Percentiles rank a stretch among this genome's conserved stretches.
phyloP scores from a whole-genome alignment of 2,797 vertebrate species.

The Siniperca scherzeri region DNA sequence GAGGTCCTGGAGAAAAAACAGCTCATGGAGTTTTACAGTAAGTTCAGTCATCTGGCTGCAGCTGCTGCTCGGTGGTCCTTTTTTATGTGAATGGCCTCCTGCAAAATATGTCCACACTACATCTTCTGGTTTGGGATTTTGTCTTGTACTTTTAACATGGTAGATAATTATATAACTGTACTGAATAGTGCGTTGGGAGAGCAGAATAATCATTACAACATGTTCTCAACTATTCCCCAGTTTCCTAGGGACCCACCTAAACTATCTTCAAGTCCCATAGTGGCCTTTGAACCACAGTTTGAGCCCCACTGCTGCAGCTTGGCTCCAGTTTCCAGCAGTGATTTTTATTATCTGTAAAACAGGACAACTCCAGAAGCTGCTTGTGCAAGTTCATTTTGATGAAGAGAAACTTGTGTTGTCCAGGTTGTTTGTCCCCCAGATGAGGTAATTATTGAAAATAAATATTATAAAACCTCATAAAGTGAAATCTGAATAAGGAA shows the following conservation, averaged over 20 bases:
- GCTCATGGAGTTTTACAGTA: slow-evolving; percentile 85
- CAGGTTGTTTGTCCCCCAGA: not conserved
- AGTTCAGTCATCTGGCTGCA: slow-evolving; percentile 60
- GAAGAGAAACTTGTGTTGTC: not conserved
- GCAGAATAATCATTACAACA: not conserved
- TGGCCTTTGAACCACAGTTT: slow-evolving; percentile 29
- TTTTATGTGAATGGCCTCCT: not conserved
- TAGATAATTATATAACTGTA: not conserved
- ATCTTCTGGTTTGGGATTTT: not conserved
- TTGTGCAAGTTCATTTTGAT: not conserved
- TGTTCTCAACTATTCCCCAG: not conserved
- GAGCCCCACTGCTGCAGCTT: slow-evolving; percentile 23
- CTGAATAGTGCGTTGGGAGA: not conserved
- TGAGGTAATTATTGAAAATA: not conserved
- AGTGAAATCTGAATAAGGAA: not conserved
- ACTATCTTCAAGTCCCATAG: not conserved
- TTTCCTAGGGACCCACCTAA: slow-evolving; percentile 8
- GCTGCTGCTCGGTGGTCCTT: not conserved
- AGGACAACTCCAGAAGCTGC: not conserved
- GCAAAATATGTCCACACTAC: not conserved
- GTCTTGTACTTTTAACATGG: not conserved
- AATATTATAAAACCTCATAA: not conserved
- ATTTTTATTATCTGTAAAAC: not conserved
- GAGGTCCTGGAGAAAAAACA: slow-evolving; percentile 79
- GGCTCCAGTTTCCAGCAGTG: slow-evolving; percentile 22